Evolutionary conservation across 2,888 invertebrate genomes (phyloP).

Genomic region (Spatulosminthurus flaviceps): DNA sequence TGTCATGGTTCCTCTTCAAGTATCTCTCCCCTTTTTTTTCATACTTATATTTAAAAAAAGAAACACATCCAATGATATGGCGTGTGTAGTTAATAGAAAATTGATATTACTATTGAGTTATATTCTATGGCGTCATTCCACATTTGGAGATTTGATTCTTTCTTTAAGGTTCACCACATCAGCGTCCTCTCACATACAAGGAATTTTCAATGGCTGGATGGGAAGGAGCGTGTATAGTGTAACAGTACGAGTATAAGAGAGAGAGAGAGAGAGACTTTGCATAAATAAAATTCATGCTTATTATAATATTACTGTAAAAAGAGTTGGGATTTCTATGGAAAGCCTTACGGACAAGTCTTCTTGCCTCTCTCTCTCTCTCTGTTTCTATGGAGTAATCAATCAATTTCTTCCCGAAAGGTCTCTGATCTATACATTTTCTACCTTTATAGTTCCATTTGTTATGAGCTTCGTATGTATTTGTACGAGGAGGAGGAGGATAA

Average conservation of each 20-base stretch:
- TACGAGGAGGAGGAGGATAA: too few species aligned
- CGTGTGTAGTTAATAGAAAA: conserved; percentile 24
- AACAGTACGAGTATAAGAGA: too few species aligned
- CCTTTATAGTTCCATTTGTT: too few species aligned
- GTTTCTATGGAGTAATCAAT: conserved; percentile 50
- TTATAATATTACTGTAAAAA: conserved; percentile 45
- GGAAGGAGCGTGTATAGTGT: too few species aligned
- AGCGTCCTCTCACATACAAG: conserved; percentile 35
- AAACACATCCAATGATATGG: neutral
- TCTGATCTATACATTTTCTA: conserved; percentile 29
- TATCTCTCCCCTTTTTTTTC: neutral
- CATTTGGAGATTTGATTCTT: conserved; percentile 42
- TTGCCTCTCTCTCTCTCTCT: too few species aligned
- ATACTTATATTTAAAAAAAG: too few species aligned
- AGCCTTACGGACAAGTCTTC: conserved; percentile 36
- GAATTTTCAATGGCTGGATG: neutral
- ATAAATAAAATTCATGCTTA: conserved; percentile 47
- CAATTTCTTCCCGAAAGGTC: conserved; percentile 48
- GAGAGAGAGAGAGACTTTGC: conserved; percentile 43
- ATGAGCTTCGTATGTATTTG: too few species aligned
- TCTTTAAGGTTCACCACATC: conserved; percentile 39
- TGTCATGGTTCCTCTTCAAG: neutral
- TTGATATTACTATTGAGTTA: neutral
- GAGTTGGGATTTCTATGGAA: conserved; percentile 47
- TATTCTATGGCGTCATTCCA: conserved; percentile 38